Base-by-base conservation (phyloP, 2,797 vertebrate species). In the Brachymystax lenok region DNA sequence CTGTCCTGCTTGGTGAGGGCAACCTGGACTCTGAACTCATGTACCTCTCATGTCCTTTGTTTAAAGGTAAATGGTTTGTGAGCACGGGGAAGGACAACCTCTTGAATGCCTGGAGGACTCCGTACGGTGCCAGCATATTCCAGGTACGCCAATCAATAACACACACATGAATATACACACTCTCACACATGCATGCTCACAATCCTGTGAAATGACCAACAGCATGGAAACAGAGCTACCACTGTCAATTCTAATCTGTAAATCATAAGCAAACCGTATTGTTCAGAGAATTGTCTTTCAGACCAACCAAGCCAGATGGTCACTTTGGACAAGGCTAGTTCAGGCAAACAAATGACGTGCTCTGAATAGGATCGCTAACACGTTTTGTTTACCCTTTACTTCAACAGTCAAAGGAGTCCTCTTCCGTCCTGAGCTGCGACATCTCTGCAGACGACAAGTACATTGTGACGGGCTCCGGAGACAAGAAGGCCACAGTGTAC, bases 61-160 rank as follows among this genome's bases (percentile, higher is more conserved):
- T 74, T 35, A 72, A 89, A 95, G 95, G 95, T 85, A 96, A 96
- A 94, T 95, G 95, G 95, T 96, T 96, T 80, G 95, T 96, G 85
- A 96, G 95, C 91, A 96, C 95, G 56, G 95, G 95, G 78, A 96
- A 96, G 87, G 95, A 96, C 91, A 96, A 96, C 81, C 92, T 96
- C 81, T 92, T 96, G 80, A 96, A 96, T 27, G 95, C 95, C 64
- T 96, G 95, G 95, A 94, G 95, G 91, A 96, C 95, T 83, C 95
- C 95, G 21, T 96, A 96, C 35, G 95, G 95, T 4, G 95, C 95
- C 88, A 96, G 95, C 91, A 96, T 96, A 87, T 96, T 96, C 92
- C 95, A 96, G 93, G 95, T 96, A 90, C 54, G 84, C 77, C 75
- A 72, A 76, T 85, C 82, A 77, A 80, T 86, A 82, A 72, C 67